Base-by-base conservation (phyloP, 1,140 invertebrate species). In the Atta texana region DNA sequence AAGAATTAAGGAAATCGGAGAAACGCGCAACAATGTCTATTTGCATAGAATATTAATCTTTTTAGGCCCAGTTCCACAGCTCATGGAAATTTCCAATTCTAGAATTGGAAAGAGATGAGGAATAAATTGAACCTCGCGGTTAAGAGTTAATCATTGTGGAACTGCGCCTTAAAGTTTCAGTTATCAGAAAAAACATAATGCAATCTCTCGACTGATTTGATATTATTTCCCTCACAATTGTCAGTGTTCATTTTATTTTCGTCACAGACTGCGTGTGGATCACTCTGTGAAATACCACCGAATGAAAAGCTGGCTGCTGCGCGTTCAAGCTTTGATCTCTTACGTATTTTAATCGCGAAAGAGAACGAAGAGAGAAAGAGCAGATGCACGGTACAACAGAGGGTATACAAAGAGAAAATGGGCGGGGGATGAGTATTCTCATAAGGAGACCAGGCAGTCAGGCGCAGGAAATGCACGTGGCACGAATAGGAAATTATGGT, bases 401-500 rank as follows among this genome's bases (percentile, higher is more conserved):
- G 28, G 39, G 57, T 24, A 63, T 49, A 85, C 8, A 85, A 64
- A 44, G 28, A 49, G 71, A 76, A 63, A 63, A 21, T 59, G 71
- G 34, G n/a, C 39, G 71, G 24, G 39, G 57, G 31, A 61, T 59
- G 57, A 85, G 31, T 63, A 39, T 34, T 85, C 59, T 24, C 39
- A 61, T 76, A 85, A 76, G 57, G 57, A 75, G 71, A 76, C 66
- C 18, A 44, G 14, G n/a, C 77, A 69, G 63, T 49, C 21, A 39
- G 51, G 21, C 78, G 24, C 69, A 21, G 75, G 59, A 78, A 77
- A 51, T 55, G 74, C 74, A 55, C 74, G 76, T 28, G 31, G 49
- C 16, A 61, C 82, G 59, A 85, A 59, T 21, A 80, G 44, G 55
- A 81, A 69, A 81, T 69, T 68, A 69, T 61, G 34, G 44, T 81